Base-by-base conservation (phyloP, 2,888 invertebrate species). In the Melanostoma mellinum region DNA sequence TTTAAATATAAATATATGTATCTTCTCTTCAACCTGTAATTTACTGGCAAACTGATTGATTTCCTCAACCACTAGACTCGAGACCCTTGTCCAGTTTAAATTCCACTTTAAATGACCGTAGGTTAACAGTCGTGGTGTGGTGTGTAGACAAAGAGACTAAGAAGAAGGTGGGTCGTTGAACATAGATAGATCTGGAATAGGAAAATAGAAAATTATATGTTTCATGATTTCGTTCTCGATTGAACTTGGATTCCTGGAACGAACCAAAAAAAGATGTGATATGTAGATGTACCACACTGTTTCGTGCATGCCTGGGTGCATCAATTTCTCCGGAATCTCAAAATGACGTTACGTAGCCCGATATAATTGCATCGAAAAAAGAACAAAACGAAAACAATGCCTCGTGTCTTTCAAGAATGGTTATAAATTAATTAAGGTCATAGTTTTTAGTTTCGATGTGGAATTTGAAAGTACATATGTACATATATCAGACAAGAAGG, bases 181-280 rank as follows among this genome's bases (percentile, higher is more conserved):
- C 40, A 77, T 30, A 35, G 53, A 73, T 84, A 69, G 56, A 73
- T 63, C 58, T 71, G 55, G 69, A 73, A 78, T 60, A 67, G 84
- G 40, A 71, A 48, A 84, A 71, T 71, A 56, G 79, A 71, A 84
- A 84, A 84, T 84, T 84, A 84, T 79, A 84, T 50, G 79, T 71
- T 84, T 65, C 68, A 65, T 78, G 68, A 65, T 74, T 20, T 20
- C 20, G 48, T 61, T 42, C 40, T 63, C 69, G 63, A 79, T 71
- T 69, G 65, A 61, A 79, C 65, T 79, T 71, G 44, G 55, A 44
- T 84, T 84, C 84, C 75, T 67, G 71, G 84, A 84, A 84, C 60
- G 65, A 44, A 67, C 55, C 58, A 52, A 78, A 56, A 77, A 61
- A 6, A 38, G 36, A 63, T 50, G 20, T 60, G 50, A 72, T 67